Conservation (phyloP, 2,797 vertebrate genomes). For the Craterocephalus amniculus region DNA sequence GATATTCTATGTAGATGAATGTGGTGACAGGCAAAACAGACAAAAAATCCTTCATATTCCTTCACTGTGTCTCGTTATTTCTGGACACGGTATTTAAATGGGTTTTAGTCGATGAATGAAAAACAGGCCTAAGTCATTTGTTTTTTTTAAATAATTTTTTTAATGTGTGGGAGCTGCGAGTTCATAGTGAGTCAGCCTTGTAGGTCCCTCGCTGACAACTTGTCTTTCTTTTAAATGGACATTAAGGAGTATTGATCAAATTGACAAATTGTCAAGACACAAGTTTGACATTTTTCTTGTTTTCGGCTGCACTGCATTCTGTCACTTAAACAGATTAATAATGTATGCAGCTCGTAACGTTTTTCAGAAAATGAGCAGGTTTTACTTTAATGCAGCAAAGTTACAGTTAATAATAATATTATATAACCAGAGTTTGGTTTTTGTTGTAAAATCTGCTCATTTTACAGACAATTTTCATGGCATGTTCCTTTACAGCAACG, state of each 20-base stretch:
- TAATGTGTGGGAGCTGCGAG: background rate
- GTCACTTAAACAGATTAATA: background rate
- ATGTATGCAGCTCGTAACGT: background rate
- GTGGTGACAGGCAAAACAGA: conserved; percentile 7
- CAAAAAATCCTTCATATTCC: conserved; percentile 35
- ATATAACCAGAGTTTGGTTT: conserved; percentile 2
- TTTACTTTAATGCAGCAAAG: background rate
- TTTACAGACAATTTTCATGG: background rate
- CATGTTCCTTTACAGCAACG: background rate
- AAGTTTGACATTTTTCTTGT: background rate
- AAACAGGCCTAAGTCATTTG: too few species aligned
- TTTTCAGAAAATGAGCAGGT: background rate
- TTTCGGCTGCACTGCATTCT: background rate
- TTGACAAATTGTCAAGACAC: background rate
- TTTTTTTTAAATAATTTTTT: too few species aligned
- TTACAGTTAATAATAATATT: background rate
- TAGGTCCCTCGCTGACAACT: background rate
- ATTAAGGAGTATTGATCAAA: background rate
- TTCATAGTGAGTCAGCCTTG: background rate
- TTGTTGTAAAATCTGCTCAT: conserved; percentile 19
- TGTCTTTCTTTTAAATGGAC: background rate
- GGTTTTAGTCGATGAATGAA: background rate
- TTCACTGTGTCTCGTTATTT: conserved; percentile 9
- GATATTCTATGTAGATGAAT: conserved; percentile 16
- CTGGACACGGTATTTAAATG: background rate